Base-by-base conservation (phyloP, 2,797 vertebrate genomes). In the Pseudotriccus pelzelni region DNA sequence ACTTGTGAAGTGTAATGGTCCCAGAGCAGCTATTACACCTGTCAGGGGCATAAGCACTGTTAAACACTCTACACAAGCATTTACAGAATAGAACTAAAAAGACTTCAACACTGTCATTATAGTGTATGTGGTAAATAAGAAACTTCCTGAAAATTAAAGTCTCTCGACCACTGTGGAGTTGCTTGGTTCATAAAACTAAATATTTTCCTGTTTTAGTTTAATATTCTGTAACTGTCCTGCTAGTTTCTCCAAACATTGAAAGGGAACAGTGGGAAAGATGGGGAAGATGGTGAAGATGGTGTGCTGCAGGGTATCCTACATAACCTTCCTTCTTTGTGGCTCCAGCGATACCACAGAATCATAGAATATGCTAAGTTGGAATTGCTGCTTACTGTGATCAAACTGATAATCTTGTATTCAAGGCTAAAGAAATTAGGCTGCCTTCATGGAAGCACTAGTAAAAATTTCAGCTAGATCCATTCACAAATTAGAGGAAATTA, bases 401-500 rank as follows among this genome's bases (percentile, higher is more conserved):
- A 78, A 85, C 7, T 21, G 50, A 66, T 62, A 84, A 87, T 58
- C 24, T 17, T 83, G 68, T 58, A 64, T 34, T 87, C 9, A 16
- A 84, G 15, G 4, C 5, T 85, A 69, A 70, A 79, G 68, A 91
- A 96, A 89, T 56, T 55, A 81, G 30, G 6, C 32, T 69, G 41
- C 37, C 84, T 79, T 88, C 44, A 36, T 34, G 56, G 41, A 96
- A 93, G 56, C 30, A 84, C 14, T 43, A 84, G 81, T 62, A 82
- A 93, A 11, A 52, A 73, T 78, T 95, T 93, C 56, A 75, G 36
- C 55, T 66, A 89, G 39, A 90, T 76, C 20, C 73, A 82, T 94
- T 90, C 73, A 82, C 78, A 90, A 75, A 91, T 84, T 30, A 91
- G 27, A 91, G 59, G 50, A 96, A 96, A 94, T 93, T 72, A 82